Base-by-base conservation (phyloP, 2,113 vertebrate species). In the Rhineura floridana region DNA sequence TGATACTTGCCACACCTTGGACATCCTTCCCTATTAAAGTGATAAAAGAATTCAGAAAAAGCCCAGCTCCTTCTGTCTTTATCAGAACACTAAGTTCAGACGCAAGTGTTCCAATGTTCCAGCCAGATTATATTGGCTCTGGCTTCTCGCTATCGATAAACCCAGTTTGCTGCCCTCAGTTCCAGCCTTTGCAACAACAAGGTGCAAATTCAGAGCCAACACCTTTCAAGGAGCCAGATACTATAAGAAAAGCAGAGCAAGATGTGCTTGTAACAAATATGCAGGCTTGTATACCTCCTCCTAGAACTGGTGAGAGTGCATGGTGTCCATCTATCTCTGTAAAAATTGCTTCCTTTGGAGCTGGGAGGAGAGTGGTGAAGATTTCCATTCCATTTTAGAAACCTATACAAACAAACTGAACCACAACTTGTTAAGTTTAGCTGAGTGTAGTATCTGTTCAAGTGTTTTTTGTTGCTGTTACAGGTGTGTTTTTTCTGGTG, bases 361-460 rank as follows among this genome's bases (percentile, higher is more conserved):
- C 93, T 85, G 95, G 93, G 65, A 96, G 95, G 80, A 95, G 82
- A 90, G 95, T 95, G 77, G 95, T 96, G 87, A 96, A 96, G 90
- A 96, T 96, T 89, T 96, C 93, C 33, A 94, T 96, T 91, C 96
- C 95, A 3, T 96, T 96, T 89, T 95, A 96, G 88, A 76, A 88
- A 81, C 3, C 4, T 17, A 6, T 73, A n/a, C 36, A 76, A 93
- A 67, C 36, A 30, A 55, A 44, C 19, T 19, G n/a, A 73, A 82
- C 19, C 46, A 67, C 78, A 12, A 44, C 69, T 3, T 0, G 1
- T 89, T 78, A 75, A 76, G 13, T 65, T 19, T 72, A 25, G 44
- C 2, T n/a, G 9, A 46, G 10, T 42, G 25, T 55, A 33, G 28
- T 50, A 87, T 85, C 25, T 81, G 28, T 70, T 87, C 42, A 65